These are phyloP conservation scores for Torymus tubicola DNA, from an alignment of 2,888 invertebrate species.

Conservation along the genomic window DNA sequence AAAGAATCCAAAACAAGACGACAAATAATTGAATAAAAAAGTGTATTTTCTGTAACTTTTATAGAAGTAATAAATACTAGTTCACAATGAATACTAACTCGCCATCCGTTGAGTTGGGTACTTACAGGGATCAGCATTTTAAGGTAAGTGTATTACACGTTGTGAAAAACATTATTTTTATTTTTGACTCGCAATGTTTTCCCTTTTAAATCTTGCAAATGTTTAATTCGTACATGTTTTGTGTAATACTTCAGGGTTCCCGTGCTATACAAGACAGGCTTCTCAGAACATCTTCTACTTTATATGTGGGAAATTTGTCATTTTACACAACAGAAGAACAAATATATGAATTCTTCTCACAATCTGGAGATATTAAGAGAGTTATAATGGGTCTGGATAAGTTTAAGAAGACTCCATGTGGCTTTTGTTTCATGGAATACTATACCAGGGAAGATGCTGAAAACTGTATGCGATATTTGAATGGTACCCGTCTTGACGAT, in stretches of 20 bases:
- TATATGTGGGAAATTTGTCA: conserved; percentile 98
- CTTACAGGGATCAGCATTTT: conserved; percentile 96
- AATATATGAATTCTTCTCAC: conserved; percentile 96
- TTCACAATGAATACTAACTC: conserved; percentile 58
- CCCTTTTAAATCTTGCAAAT: too few species aligned
- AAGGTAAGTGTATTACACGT: conserved; percentile 82
- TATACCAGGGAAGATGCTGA: conserved; percentile 87
- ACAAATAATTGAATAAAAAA: neutral
- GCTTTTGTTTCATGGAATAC: conserved; percentile 99
- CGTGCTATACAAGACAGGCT: conserved; percentile 91
- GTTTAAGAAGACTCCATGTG: conserved; percentile 98
- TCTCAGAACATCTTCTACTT: conserved; percentile 85
- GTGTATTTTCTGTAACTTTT: neutral
- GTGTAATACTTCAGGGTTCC: conserved; percentile 82
- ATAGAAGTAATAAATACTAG: neutral
- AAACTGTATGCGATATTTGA: conserved; percentile 92
- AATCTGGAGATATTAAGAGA: conserved; percentile 95
- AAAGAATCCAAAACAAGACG: neutral
- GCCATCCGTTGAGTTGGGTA: conserved; percentile 88
- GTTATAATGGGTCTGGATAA: conserved; percentile 99
- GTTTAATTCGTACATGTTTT: too few species aligned
- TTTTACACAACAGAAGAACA: conserved; percentile 99
- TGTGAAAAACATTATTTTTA: too few species aligned
- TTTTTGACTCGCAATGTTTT: too few species aligned
- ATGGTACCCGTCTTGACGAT: conserved; percentile 97